phyloP scores from a whole-genome alignment of 1,140 invertebrate genomes.

The Pogonognathellus flavescens region DNA sequence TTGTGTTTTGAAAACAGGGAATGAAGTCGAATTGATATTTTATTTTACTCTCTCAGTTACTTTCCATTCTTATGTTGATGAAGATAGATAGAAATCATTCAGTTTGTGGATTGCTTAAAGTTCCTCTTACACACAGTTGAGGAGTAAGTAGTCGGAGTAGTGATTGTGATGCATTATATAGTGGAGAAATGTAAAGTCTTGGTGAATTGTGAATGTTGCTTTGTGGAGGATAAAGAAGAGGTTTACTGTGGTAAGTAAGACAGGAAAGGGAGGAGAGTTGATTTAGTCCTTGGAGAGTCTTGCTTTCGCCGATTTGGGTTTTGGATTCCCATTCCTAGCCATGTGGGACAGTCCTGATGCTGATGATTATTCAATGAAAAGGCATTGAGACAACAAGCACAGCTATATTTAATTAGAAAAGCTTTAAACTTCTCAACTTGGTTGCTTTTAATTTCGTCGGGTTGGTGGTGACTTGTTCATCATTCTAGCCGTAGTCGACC shows the following conservation, averaged over 20 bases:
- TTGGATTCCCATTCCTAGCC: constrained; percentile 47
- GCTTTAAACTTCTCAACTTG: constrained; percentile 64
- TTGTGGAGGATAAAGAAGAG: constrained; percentile 25
- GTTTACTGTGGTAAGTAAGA: constrained; percentile 29
- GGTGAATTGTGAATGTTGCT: not conserved
- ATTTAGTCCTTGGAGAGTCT: constrained; percentile 52
- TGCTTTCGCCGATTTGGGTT: constrained; percentile 47
- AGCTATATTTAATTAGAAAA: constrained; percentile 67
- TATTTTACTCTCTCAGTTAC: constrained; percentile 43
- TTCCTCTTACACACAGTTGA: not conserved
- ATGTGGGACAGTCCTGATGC: constrained; percentile 51
- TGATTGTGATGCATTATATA: too few species aligned
- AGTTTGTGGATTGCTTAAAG: constrained; percentile 21
- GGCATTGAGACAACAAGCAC: constrained; percentile 58
- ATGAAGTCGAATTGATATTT: constrained; percentile 46
- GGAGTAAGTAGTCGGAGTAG: not conserved
- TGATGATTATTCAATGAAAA: constrained; percentile 67
- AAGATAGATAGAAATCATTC: constrained; percentile 51
- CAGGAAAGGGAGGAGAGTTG: constrained; percentile 53
- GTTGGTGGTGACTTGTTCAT: constrained; percentile 55
- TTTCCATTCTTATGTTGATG: constrained; percentile 49
- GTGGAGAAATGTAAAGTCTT: constrained; percentile 30
- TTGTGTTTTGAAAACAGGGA: constrained; percentile 9
- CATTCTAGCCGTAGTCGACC: constrained; percentile 25
- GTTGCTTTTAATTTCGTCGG: constrained; percentile 62